Conservation (phyloP, 2,113 vertebrate genomes). For the Neolamprologus variostigma region DNA sequence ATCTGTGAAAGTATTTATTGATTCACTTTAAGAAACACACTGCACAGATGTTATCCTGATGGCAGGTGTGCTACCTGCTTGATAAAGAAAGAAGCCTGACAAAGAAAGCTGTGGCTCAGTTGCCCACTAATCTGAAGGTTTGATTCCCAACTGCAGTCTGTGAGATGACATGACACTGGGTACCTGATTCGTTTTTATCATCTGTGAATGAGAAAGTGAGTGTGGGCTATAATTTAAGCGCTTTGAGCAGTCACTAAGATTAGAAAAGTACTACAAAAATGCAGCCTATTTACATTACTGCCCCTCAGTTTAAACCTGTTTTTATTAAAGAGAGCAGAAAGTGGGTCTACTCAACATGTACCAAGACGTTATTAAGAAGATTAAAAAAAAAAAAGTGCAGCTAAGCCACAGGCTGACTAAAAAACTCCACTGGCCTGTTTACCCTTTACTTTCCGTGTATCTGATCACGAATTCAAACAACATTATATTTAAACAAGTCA, state of each 20-base stretch:
- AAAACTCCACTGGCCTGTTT: neutral
- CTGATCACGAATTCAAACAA: neutral
- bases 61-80: neutral
- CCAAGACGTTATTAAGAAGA: conserved; percentile 35
- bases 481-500: neutral
- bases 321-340: neutral
- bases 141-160: neutral
- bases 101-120: neutral
- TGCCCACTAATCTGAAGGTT: neutral
- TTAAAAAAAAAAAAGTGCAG: neutral
- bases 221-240: neutral
- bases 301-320: neutral
- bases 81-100: neutral
- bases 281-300: neutral
- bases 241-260: neutral
- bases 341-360: neutral
- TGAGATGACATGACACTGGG: neutral
- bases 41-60: too few relatives aligned
- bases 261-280: neutral
- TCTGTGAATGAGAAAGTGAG: neutral
- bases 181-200: neutral
- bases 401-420: neutral
- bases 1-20: neutral
- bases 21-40: neutral
- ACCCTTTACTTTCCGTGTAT: neutral